Conservation (phyloP, 2,797 vertebrate species). For the Platalea minor region DNA sequence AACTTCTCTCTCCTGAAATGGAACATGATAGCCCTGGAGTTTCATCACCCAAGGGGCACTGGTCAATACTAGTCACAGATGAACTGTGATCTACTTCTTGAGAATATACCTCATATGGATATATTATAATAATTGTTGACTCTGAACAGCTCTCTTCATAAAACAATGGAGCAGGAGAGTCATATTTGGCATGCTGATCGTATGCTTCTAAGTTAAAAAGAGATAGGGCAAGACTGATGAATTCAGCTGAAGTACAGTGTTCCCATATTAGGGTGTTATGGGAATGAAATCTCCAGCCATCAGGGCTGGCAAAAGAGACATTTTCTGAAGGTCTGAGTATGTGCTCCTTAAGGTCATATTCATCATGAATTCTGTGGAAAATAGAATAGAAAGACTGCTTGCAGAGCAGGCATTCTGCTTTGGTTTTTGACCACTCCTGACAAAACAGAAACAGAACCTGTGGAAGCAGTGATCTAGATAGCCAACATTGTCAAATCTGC, state of each 20-base stretch:
- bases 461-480: constrained; percentile 84
- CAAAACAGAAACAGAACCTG: constrained; percentile 87
- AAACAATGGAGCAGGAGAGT: constrained; percentile 80
- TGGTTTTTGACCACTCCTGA: constrained; percentile 88
- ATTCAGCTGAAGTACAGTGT: constrained; percentile 73
- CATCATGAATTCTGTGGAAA: constrained; percentile 83
- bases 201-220: constrained; percentile 87
- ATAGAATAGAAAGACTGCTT: constrained; percentile 87
- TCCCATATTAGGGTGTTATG: constrained; percentile 81
- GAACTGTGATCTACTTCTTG: constrained; percentile 66
- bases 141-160: constrained; percentile 82
- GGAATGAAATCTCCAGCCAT: constrained; percentile 82
- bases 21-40: constrained; percentile 85
- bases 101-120: constrained; percentile 76
- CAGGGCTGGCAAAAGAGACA: constrained; percentile 76
- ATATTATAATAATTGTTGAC: constrained; percentile 84
- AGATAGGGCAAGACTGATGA: constrained; percentile 82
- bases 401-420: constrained; percentile 86
- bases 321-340: constrained; percentile 77
- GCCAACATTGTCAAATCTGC: constrained; percentile 82
- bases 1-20: constrained; percentile 68
- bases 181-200: constrained; percentile 83
- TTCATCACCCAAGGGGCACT: constrained; percentile 83
- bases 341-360: constrained; percentile 83
- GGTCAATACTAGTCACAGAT: constrained; percentile 53